Conservation (phyloP, 2,888 invertebrate species). For the Cotesia congregata region DNA sequence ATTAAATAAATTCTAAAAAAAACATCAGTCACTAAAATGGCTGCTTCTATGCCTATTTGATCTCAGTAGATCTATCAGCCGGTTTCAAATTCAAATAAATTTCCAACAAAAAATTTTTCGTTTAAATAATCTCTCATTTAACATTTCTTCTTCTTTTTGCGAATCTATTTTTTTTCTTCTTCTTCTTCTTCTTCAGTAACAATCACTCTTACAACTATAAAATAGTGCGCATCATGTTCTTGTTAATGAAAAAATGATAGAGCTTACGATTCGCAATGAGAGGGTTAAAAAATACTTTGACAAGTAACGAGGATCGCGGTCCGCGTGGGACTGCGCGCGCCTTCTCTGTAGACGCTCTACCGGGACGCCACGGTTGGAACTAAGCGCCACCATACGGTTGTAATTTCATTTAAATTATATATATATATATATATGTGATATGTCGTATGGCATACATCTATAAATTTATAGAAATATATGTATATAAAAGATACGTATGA, state of each 20-base stretch:
- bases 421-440: too few species aligned
- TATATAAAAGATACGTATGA: background rate
- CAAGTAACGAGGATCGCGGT: constrained; percentile 54
- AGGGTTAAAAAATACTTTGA: constrained; percentile 51
- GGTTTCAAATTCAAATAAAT: background rate
- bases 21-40: background rate
- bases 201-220: background rate
- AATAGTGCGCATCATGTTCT: background rate
- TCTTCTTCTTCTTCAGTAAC: background rate
- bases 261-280: background rate
- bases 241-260: background rate
- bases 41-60: background rate
- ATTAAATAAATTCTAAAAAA: too few species aligned
- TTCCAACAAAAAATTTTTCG: background rate
- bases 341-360: constrained; percentile 52
- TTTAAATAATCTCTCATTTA: background rate
- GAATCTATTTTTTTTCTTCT: background rate
- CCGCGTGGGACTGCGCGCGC: constrained; percentile 63
- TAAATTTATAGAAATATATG: background rate
- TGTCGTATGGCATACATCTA: background rate
- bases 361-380: constrained; percentile 39
- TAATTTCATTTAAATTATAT: background rate
- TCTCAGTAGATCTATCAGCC: background rate
- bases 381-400: constrained; percentile 30
- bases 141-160: background rate